Evolutionary conservation across 2,888 invertebrate genomes (phyloP).

Genomic region (Stenodema calcarata): DNA sequence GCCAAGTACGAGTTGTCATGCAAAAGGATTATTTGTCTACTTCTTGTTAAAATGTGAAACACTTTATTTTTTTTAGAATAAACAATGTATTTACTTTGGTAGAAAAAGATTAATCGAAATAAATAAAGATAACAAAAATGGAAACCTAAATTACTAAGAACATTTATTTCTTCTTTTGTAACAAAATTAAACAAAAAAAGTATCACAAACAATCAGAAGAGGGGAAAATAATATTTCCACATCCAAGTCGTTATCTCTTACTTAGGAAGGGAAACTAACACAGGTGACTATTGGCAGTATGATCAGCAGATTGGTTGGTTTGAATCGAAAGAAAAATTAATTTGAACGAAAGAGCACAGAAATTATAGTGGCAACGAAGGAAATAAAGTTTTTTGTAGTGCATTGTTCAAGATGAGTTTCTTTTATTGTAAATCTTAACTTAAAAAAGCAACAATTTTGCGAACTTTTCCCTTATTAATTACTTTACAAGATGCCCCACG

Average conservation of each 20-base stretch:
- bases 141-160: conserved; percentile 47
- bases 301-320: not conserved
- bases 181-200: conserved; percentile 55
- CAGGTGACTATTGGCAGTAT: not conserved
- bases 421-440: conserved; percentile 47
- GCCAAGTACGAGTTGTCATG: conserved; percentile 7
- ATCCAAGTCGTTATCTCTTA: conserved; percentile 15
- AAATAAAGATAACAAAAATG: conserved; percentile 30
- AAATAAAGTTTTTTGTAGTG: conserved; percentile 24
- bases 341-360: conserved; percentile 23
- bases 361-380: conserved; percentile 18
- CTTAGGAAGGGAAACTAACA: conserved; percentile 7
- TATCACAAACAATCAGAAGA: conserved; percentile 55
- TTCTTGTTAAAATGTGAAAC: conserved; percentile 25
- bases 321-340: not conserved
- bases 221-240: conserved; percentile 26
- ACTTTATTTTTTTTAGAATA: conserved; percentile 33
- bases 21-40: conserved; percentile 34
- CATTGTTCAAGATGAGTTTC: conserved; percentile 32
- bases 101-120: conserved; percentile 6
- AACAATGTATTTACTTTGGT: conserved; percentile 28
- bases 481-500: conserved; percentile 25
- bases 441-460: conserved; percentile 44
- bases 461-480: conserved; percentile 20
- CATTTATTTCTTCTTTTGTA: conserved; percentile 51